A percentile compares a stretch with the other conserved stretches of the same genome.
These are phyloP conservation scores for Pelodiscus sinensis DNA, from an alignment of 2,113 vertebrate genomes.

Conservation along the genomic window DNA sequence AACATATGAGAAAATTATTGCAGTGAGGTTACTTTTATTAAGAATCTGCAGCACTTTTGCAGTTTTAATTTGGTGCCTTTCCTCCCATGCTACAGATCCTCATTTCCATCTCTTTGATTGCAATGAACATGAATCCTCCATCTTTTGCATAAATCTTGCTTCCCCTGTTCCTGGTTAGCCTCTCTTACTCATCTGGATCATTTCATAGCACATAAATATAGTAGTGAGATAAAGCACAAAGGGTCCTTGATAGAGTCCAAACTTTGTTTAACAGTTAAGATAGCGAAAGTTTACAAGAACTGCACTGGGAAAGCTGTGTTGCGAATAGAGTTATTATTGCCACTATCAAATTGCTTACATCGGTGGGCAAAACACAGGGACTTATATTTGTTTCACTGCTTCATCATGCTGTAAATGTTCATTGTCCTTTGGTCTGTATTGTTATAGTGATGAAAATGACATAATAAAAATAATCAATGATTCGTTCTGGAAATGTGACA, in stretches of 20 bases:
- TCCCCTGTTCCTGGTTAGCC: background rate
- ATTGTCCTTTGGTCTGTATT: background rate
- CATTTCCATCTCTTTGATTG: background rate
- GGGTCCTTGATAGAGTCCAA: constrained; percentile 18
- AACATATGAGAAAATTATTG: rapidly evolving
- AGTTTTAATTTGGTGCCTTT: background rate
- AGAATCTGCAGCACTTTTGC: rapidly evolving
- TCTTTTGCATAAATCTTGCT: background rate
- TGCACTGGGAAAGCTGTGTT: constrained; percentile 18
- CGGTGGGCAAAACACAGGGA: background rate
- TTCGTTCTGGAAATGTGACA: constrained; percentile 16
- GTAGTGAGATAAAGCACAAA: constrained; percentile 17
- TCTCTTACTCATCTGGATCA: background rate
- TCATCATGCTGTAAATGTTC: background rate
- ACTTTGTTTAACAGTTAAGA: constrained; percentile 43
- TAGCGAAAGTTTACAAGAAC: constrained; percentile 57
- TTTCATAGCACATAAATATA: constrained; percentile 4
- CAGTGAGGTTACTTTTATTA: background rate
- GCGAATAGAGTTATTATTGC: constrained; percentile 20
- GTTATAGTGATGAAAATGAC: background rate
- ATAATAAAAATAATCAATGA: background rate
- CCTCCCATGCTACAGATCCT: rapidly evolving
- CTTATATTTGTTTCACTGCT: background rate
- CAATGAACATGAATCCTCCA: no score
- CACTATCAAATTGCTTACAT: background rate